Evolutionary conservation across 1,140 invertebrate species (phyloP), one percentile per base, ranked within the genome.

Genomic region (Drosophila paulistorum): DNA sequence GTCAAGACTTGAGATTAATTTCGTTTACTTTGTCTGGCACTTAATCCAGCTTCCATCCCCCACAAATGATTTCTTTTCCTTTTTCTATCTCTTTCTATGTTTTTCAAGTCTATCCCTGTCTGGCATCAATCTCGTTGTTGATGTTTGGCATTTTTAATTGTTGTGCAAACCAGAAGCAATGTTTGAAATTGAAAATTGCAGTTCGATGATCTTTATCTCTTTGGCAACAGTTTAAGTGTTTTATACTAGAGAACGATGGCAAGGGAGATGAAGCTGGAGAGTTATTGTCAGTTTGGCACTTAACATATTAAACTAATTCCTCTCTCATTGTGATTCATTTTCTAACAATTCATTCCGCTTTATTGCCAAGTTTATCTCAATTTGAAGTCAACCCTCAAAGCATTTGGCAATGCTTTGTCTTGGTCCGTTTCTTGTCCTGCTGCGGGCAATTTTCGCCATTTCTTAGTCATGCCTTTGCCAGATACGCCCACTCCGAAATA

Each of bases 331-430:
- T 77, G 79, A 86, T 85, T 85, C 81, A 81, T 85, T 78, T 72
- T 71, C 77, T 68, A 60, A 51, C 57, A 55, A 57, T 11, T 45
- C 39, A 51, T 63, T 37, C 14, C 65, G 57, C 75, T 86, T 87
- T 86, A 87, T 79, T 81, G 79, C 45, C 82, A 73, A 82, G 83
- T 82, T 79, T 79, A 87, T 86, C 82, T 86, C 82, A 87, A 86
- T 86, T 87, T 67, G 75, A 74, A 71, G 45, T 26, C 39, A 17
- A 17, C 17, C 57, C 20, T 45, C 58, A 11, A 20, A 20, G 45
- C 60, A 63, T 51, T 68, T 69, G 74, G 74, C 64, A 54, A 2
- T 9, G 45, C 45, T 51, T 51, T 51, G 45, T 51, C 45, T 51
- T 51, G 7, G 45, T 51, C 45, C 42, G 60, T 39, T 48, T 41